Conservation (phyloP, 2,797 vertebrate species). For the Sylvia borin region DNA sequence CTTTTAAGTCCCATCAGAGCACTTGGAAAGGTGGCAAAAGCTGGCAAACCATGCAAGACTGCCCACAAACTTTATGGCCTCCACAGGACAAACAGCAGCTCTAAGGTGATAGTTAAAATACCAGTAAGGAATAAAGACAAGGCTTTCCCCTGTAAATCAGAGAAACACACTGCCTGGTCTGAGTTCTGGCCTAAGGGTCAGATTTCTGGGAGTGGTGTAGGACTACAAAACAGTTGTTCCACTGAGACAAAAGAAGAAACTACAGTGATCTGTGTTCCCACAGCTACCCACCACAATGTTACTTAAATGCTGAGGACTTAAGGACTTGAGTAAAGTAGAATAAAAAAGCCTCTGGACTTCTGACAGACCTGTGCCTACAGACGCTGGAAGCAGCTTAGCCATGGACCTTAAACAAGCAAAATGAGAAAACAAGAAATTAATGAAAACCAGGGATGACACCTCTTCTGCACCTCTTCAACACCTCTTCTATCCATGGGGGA, state of each 20-base stretch:
- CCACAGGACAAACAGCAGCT: background rate
- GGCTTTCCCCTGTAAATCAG: background rate
- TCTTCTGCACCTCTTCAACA: background rate
- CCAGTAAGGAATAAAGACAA: background rate
- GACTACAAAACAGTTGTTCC: background rate
- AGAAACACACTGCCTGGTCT: background rate
- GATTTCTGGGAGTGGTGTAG: background rate
- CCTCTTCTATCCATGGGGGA: background rate
- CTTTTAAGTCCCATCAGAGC: background rate
- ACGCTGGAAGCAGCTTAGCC: background rate
- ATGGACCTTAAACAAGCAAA: background rate
- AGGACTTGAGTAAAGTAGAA: background rate
- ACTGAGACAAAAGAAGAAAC: background rate
- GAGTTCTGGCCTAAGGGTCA: background rate
- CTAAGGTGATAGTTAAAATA: background rate
- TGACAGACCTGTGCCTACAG: background rate
- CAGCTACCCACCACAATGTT: fast-evolving
- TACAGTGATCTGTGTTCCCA: too few relatives aligned
- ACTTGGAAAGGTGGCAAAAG: background rate
- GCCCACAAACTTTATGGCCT: background rate
- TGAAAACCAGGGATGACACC: background rate
- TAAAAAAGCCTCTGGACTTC: background rate
- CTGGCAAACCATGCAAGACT: background rate
- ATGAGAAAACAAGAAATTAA: background rate
- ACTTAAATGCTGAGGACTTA: background rate